Conservation (phyloP, 2,888 invertebrate species). For the Microctonus brassicae region DNA sequence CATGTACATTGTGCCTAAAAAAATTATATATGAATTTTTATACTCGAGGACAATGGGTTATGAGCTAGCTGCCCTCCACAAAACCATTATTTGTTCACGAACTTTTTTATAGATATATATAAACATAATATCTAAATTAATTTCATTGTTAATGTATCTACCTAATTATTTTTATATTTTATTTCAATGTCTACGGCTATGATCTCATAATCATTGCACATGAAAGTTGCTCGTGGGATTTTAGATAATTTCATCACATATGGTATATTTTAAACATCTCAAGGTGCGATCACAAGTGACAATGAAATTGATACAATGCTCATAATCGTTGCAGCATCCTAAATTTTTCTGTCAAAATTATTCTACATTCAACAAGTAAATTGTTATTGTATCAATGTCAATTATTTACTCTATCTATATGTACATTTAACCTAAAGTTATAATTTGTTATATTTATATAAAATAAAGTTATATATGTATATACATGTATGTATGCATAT, state of each 20-base stretch:
- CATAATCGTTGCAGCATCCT: background rate
- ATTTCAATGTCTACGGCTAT: background rate
- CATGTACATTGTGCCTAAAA: background rate
- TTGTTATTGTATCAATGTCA: conserved; percentile 1
- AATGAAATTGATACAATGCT: background rate
- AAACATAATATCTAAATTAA: background rate
- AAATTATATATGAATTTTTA: no score
- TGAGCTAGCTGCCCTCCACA: no score
- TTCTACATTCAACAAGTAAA: background rate
- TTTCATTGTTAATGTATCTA: background rate
- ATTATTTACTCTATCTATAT: conserved; percentile 45
- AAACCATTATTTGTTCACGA: no score
- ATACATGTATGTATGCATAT: conserved; percentile 36
- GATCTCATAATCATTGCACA: background rate
- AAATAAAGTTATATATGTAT: conserved; percentile 66
- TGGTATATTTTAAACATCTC: background rate
- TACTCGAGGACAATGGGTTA: no score
- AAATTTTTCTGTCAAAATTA: conserved; percentile 6
- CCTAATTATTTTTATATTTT: background rate
- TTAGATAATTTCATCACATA: background rate
- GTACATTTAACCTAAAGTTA: conserved; percentile 67
- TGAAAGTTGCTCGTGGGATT: background rate
- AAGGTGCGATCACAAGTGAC: conserved; percentile 3
- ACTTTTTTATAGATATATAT: background rate
- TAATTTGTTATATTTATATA: conserved; percentile 60